A percentile compares a stretch with the other conserved stretches of the same genome.
phyloP scores from a whole-genome alignment of 2,797 vertebrate genomes.

The Centropyge bicolor region DNA sequence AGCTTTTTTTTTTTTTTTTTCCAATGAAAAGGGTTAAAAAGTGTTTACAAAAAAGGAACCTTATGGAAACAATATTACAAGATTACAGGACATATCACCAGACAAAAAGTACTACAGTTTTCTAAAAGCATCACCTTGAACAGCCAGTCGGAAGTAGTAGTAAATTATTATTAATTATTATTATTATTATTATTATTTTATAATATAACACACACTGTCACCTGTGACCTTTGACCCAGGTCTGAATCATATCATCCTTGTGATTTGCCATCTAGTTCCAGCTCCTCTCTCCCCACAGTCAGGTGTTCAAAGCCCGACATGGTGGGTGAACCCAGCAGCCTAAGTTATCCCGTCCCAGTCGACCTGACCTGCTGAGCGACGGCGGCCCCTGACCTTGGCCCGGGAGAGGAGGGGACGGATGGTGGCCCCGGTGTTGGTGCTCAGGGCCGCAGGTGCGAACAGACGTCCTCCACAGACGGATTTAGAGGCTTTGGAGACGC shows the following conservation, averaged over 20 bases:
- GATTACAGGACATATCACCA: background rate
- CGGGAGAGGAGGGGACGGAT: constrained; percentile 25
- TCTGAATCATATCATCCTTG: constrained; percentile 4
- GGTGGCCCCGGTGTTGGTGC: constrained; percentile 6
- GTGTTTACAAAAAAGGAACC: background rate
- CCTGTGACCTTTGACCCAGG: background rate
- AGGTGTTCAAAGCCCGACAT: constrained; percentile 53
- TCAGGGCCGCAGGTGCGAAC: constrained; percentile 67
- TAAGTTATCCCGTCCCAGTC: constrained; percentile 36
- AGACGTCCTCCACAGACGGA: constrained; percentile 42
- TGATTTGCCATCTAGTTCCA: background rate
- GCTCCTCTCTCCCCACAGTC: constrained; percentile 17
- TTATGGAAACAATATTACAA: background rate
- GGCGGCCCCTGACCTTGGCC: constrained; percentile 40
- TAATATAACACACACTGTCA: background rate
- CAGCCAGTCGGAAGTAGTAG: too few relatives aligned
- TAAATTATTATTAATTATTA: background rate
- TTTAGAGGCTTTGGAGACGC: constrained; percentile 32
- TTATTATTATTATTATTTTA: too few relatives aligned
- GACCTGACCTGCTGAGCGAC: constrained; percentile 60
- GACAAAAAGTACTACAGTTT: background rate
- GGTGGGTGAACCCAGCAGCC: background rate
- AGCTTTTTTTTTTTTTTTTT: too few relatives aligned
- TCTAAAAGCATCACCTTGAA: background rate
- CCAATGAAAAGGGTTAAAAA: background rate